A percentile compares a stretch with the other conserved stretches of the same genome.
These are phyloP conservation scores for Epizoanthus ramosus DNA, from an alignment of 92 coral and sea anemone species.

Conservation along the genomic window DNA sequence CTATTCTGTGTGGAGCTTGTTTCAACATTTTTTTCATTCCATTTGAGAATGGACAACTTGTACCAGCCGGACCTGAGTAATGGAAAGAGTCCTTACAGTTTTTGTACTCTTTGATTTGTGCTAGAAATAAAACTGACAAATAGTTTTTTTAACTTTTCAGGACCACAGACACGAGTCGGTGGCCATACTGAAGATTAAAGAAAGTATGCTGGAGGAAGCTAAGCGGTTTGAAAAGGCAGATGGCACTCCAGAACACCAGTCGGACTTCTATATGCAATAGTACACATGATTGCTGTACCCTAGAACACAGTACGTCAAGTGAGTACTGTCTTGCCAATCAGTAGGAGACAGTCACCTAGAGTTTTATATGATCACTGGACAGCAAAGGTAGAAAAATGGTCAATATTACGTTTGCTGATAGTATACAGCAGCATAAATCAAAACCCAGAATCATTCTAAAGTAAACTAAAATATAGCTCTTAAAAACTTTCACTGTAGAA, in stretches of 20 bases:
- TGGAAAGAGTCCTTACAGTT: too few species aligned
- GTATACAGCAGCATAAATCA: background rate
- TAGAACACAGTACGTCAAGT: background rate
- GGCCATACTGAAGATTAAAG: conserved; percentile 90
- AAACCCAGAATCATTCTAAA: conserved; percentile 5
- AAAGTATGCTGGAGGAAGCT: conserved; percentile 92
- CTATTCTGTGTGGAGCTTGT: too few species aligned
- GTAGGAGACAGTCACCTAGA: conserved; percentile 43
- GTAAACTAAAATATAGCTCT: conserved; percentile 30
- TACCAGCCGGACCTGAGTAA: too few species aligned
- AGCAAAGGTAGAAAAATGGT: conserved; percentile 17
- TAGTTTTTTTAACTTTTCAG: conserved; percentile 35
- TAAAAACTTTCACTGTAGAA: background rate
- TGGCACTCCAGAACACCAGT: conserved; percentile 68
- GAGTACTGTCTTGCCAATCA: conserved; percentile 41
- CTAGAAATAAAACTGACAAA: background rate
- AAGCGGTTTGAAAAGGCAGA: conserved; percentile 83
- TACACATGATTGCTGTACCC: conserved; percentile 21
- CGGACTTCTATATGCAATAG: conserved; percentile 82
- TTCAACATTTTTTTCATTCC: too few species aligned
- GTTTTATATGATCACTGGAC: conserved; percentile 36
- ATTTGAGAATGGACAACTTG: too few species aligned
- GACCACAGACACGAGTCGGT: conserved; percentile 87
- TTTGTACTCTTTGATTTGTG: too few species aligned
- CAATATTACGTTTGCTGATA: conserved; percentile 23